Evolutionary conservation across 2,113 vertebrate species (phyloP), one percentile per base, ranked within the genome.

Genomic region (Microcebus jonahi): DNA sequence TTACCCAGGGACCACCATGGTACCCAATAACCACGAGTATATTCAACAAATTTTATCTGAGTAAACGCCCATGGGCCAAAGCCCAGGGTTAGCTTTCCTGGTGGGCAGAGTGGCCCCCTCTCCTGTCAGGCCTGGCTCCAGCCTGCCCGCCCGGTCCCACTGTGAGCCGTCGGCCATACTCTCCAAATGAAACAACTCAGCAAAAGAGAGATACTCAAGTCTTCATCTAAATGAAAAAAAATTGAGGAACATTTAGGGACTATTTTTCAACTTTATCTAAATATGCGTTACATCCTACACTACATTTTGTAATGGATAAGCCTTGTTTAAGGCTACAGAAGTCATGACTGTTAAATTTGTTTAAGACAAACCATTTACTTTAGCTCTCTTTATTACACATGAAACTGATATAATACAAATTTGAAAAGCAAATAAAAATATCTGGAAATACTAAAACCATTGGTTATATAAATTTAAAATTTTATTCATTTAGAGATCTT

Each of bases 341-440:
- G 45, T 90, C 17, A 79, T 48, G 29, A 57, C 4, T 39, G 36
- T 36, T 55, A 90, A 53, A 88, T 91, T 53, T 88, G 53, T 11
- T 75, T 17, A 73, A 86, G n/a, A 17, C 25, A 84, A 94, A 84
- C 39, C 5, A 79, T 73, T 90, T 88, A 20, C n/a, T 94, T 81
- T 75, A 88, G 48, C 27, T 80, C 10, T 92, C 94, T 91, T 70
- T 48, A 71, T n/a, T 91, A 63, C 29, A 75, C 8, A 48, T n/a
- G 39, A 91, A 84, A 75, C 39, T 70, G 34, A 83, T 77, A 67
- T 14, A 95, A 75, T 39, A 68, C 23, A 88, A 88, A 93, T 42
- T 59, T 81, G 6, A 80, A 97, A 73, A 92, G 53, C 36, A 87
- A 65, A 83, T 76, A 67, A 67, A 91, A 91, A 86, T 90, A 89